These are phyloP conservation scores for Uria lomvia DNA, from an alignment of 2,113 vertebrate genomes.

Conservation along the genomic window DNA sequence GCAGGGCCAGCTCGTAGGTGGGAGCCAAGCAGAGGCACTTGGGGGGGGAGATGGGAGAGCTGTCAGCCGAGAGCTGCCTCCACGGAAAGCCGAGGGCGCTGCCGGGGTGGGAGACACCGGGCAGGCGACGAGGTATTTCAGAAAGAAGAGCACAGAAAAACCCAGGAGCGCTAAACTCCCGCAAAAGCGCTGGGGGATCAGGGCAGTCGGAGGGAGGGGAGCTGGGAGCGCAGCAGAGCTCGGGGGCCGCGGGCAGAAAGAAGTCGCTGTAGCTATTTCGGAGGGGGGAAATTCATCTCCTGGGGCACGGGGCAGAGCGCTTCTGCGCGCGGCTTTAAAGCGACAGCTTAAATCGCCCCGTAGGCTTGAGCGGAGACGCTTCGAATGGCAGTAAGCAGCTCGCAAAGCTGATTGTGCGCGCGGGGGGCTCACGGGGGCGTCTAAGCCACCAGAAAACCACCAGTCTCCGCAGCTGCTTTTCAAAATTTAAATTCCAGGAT, in stretches of 20 bases:
- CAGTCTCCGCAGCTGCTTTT: background rate
- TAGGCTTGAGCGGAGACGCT: fast-evolving
- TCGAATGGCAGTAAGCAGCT: fast-evolving
- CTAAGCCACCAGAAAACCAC: background rate
- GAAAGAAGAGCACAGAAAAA: background rate
- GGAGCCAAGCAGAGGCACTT: slow-evolving; percentile 80
- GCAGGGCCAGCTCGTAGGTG: slow-evolving; percentile 78
- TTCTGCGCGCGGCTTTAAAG: background rate
- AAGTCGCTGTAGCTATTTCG: fast-evolving
- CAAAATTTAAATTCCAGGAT: background rate
- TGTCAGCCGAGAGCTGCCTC: background rate
- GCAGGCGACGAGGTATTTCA: fast-evolving
- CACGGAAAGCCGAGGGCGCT: fast-evolving
- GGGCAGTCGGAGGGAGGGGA: fast-evolving
- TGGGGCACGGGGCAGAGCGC: fast-evolving
- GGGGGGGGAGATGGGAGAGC: background rate
- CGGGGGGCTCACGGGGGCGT: background rate
- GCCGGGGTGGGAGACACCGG: fast-evolving
- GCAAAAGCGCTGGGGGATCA: fast-evolving
- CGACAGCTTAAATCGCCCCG: fast-evolving
- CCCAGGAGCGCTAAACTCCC: background rate
- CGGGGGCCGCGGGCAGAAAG: background rate
- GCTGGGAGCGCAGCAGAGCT: background rate
- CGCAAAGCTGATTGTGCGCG: background rate
- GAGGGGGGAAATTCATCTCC: background rate